Evolutionary conservation across 2,888 invertebrate species (phyloP), one percentile per base, ranked within the genome.

Genomic region (Notocelia uddmanniana): DNA sequence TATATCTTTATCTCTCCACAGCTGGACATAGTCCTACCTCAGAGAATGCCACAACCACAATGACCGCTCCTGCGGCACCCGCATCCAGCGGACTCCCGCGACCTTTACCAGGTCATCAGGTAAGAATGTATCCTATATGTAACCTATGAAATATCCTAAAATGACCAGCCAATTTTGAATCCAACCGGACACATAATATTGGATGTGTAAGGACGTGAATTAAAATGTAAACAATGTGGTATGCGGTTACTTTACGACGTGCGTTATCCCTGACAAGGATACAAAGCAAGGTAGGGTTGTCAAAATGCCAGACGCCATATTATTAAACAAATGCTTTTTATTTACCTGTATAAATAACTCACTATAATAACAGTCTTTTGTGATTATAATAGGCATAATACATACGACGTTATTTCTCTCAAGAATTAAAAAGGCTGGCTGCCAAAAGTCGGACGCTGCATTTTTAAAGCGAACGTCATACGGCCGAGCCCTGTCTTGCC

Each of bases 361-460:
- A 58, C 18, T 19, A 48, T 18, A 48, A 48, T 31, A 31, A 9
- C 18, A 52, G 18, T 11, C 31, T 6, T 34, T 50, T 26, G 62
- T 63, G 15, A 18, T 18, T 19, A 31, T 50, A 50, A 13, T 9
- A 31, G 13, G 15, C 50, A 15, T 15, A 15, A 19, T 18, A 50
- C 50, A 50, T 63, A 52, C 19, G 34, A 13, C 63, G 9, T 63
- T 63, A 19, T 52, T 63, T 19, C 18, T 15, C 50, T 18, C n/a
- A 23, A 2, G 10, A 23, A 41, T 18, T 19, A n/a, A 50, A n/a
- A 54, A 23, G 23, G 15, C 10, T 37, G 50, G 18, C 41, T 66
- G 70, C 59, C 70, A 66, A 66, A 70, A 59, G 52, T n/a, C 58
- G 57, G 60, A 21, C 57, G 21, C 59, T n/a, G 52, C 59, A 69